Base-by-base conservation (phyloP, 2,888 invertebrate genomes). In the Diplazon laetatorius region DNA sequence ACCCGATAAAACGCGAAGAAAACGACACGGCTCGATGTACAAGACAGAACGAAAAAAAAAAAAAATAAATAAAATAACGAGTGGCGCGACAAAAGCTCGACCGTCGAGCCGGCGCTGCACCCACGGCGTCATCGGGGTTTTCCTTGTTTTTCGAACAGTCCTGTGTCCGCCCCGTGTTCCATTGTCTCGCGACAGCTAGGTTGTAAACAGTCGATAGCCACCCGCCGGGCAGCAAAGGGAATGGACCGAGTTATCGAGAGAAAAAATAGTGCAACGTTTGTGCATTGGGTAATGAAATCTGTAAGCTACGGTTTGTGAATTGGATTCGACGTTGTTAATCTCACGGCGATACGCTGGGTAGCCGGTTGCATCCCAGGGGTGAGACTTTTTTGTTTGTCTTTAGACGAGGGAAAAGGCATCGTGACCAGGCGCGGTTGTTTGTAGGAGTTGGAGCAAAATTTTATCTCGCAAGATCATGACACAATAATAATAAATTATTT, bases 41-140 rank as follows among this genome's bases (percentile, higher is more conserved):
- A 59, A 59, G 52, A 50, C 30, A 60, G 22, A 30, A 42, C 16
- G 22, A 20, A 46, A 59, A 30, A 30, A 30, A 30, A n/a, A 63
- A 10, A 60, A 30, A 37, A 22, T 5, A n/a, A 63, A 10, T 50
- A 30, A 37, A 22, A 30, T 5, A 65, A 48, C 30, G 48, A 42
- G 35, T 30, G 44, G n/a, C 30, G 59, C 70, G 65, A 76, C 76
- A 70, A 70, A 65, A 76, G 63, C 76, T 71, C 22, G 52, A 30
- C 20, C 62, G 18, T 30, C 39, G 25, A 44, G 14, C 20, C 14
- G 55, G 52, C 50, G 65, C 52, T 75, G 37, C 44, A 44, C n/a
- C 60, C 10, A 9, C 59, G 37, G 60, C 55, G 48, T 59, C 59
- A 44, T n/a, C 46, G n/a, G 46, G 46, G 55, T 46, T 42, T 30